phyloP scores from a whole-genome alignment of 2,113 vertebrate species.

The Mastomys coucha region DNA sequence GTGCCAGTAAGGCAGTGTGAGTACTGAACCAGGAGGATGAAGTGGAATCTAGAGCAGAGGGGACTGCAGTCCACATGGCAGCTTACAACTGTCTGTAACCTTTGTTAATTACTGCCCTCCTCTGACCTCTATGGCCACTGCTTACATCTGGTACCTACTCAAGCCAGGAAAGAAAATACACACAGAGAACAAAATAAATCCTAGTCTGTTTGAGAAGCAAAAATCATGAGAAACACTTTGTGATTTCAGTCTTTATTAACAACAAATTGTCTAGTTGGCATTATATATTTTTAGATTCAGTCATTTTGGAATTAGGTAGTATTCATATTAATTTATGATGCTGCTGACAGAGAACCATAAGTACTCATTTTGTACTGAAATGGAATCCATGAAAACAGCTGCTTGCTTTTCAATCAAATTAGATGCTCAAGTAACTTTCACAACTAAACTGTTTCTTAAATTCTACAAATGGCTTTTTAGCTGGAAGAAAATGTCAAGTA shows the following conservation, averaged over 20 bases:
- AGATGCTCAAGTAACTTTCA: background rate
- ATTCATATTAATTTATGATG: background rate
- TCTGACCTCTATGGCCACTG: background rate
- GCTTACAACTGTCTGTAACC: background rate
- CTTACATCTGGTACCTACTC: background rate
- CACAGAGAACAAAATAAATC: background rate
- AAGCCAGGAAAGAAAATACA: background rate
- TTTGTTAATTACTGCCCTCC: background rate
- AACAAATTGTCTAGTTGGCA: background rate
- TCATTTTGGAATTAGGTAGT: background rate
- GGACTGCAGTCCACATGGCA: background rate
- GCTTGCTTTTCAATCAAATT: background rate
- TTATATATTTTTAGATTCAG: background rate
- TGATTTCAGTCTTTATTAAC: constrained; percentile 7
- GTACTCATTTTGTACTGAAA: background rate
- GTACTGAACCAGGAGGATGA: background rate
- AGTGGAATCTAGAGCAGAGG: background rate
- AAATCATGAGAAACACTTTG: background rate
- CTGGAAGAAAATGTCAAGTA: background rate
- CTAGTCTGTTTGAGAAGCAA: background rate
- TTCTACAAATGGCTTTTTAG: background rate
- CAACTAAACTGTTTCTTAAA: background rate
- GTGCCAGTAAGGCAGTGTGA: background rate
- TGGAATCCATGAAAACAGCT: background rate
- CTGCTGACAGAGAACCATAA: background rate